Evolutionary conservation across 2,888 invertebrate species (phyloP).

Genomic region (Coenonympha arcania): DNA sequence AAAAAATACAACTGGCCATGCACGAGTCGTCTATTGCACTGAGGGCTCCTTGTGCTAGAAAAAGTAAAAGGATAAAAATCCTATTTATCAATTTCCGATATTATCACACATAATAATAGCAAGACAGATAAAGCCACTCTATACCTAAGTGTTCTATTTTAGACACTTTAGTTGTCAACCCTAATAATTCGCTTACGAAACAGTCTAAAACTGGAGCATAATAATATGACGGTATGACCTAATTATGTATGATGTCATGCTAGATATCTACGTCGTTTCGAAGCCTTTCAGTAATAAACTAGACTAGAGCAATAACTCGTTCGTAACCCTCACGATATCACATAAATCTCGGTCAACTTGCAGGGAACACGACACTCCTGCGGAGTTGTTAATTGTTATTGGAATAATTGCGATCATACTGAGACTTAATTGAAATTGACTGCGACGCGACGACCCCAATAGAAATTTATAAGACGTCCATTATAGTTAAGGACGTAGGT

Average conservation of each 20-base stretch:
- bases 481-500: background rate
- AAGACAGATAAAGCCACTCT: too few species aligned
- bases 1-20: too few species aligned
- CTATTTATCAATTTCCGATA: too few species aligned
- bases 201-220: too few species aligned
- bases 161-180: too few species aligned
- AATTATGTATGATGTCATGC: slow-evolving; percentile 16
- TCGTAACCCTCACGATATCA: slow-evolving; percentile 46
- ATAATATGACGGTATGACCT: background rate
- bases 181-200: too few species aligned
- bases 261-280: slow-evolving; percentile 23
- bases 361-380: slow-evolving; percentile 36
- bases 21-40: too few species aligned
- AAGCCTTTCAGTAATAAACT: slow-evolving; percentile 47
- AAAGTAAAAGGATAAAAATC: too few species aligned
- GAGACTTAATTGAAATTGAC: slow-evolving; percentile 10
- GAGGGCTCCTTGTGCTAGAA: too few species aligned
- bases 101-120: too few species aligned
- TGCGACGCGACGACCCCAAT: slow-evolving; percentile 2
- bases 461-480: background rate
- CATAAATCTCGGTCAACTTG: slow-evolving; percentile 36
- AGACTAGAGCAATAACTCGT: slow-evolving; percentile 34
- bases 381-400: slow-evolving; percentile 32
- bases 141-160: too few species aligned
- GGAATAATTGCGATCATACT: slow-evolving; percentile 25